These are phyloP conservation scores for Carassius carassius DNA, from an alignment of 2,113 vertebrate genomes.

Conservation along the genomic window DNA sequence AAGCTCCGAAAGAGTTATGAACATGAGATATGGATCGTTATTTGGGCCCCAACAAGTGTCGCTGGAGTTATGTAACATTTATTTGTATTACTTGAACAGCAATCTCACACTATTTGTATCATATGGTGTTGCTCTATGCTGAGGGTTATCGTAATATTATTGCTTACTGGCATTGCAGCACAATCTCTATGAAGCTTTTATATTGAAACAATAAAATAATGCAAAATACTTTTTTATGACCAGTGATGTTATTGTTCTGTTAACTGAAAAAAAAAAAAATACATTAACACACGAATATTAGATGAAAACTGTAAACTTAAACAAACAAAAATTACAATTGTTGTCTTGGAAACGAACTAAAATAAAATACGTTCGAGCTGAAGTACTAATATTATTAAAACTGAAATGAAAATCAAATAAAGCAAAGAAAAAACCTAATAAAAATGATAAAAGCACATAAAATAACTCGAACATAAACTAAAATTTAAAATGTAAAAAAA, in stretches of 20 bases:
- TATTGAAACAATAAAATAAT: neutral
- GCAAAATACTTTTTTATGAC: neutral
- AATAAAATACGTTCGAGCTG: neutral
- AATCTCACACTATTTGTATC: neutral
- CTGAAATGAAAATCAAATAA: too few relatives aligned
- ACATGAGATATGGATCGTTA: neutral
- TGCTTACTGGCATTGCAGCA: neutral
- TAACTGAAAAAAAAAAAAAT: too few relatives aligned
- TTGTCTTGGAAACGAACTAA: neutral
- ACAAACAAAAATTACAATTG: too few relatives aligned
- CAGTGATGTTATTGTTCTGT: neutral
- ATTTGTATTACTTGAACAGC: conserved; percentile 2
- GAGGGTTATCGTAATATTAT: conserved; percentile 3
- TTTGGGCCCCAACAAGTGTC: neutral
- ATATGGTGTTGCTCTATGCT: neutral
- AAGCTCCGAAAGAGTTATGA: neutral
- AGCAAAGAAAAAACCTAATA: too few relatives aligned
- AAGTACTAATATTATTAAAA: too few relatives aligned
- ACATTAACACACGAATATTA: too few relatives aligned
- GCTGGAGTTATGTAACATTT: neutral
- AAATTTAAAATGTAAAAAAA: neutral
- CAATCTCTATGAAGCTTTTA: too few relatives aligned
- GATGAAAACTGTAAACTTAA: too few relatives aligned
- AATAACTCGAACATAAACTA: too few relatives aligned
- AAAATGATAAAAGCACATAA: too few relatives aligned